Conservation (phyloP, 2,888 invertebrate genomes). For the Periphyllus acericola region DNA sequence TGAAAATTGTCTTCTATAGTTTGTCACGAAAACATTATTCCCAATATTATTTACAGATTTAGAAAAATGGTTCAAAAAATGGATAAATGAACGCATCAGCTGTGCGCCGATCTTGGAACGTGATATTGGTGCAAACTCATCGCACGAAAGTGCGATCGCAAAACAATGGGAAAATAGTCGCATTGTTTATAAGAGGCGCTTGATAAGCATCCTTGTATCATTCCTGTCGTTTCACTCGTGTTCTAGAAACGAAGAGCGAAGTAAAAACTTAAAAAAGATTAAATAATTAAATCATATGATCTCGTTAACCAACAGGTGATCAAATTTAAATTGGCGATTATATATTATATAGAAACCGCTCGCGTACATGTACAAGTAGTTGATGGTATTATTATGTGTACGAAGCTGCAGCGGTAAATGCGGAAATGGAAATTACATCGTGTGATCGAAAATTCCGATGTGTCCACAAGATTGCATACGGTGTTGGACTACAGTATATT, state of each 20-base stretch:
- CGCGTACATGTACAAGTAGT: background rate
- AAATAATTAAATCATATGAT: background rate
- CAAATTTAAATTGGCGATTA: background rate
- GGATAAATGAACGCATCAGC: no score
- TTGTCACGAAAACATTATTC: no score
- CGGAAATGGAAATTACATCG: background rate
- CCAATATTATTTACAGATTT: no score
- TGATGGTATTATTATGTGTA: background rate
- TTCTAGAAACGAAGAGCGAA: background rate
- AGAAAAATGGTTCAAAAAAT: no score
- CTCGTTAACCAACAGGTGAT: background rate
- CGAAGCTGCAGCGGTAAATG: background rate
- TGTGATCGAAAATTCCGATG: constrained; percentile 2
- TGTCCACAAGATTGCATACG: background rate
- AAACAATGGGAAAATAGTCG: no score
- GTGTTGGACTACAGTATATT: background rate
- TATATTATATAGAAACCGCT: background rate
- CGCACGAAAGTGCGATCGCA: no score
- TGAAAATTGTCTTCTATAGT: no score
- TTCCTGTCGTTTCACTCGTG: no score
- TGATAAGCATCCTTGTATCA: no score
- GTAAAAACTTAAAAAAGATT: background rate
- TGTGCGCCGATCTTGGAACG: no score
- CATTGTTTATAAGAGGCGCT: no score
- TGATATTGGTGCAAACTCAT: no score